Conservation (phyloP, 2,797 vertebrate genomes). For the Sebastolobus alascanus region DNA sequence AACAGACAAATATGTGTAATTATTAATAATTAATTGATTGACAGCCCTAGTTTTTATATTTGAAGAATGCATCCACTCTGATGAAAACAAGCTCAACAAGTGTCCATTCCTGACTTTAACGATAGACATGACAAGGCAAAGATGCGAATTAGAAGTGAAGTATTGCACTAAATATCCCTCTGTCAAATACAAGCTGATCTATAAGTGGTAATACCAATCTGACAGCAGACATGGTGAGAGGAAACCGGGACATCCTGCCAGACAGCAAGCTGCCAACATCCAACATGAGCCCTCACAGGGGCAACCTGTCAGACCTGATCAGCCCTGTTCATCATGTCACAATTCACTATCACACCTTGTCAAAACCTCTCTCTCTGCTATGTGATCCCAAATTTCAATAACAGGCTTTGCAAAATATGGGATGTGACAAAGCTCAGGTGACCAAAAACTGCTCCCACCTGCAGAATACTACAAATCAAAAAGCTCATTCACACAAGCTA, state of each 20-base stretch:
- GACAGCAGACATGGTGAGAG: constrained; percentile 43
- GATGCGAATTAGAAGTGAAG: neutral
- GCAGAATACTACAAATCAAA: constrained; percentile 5
- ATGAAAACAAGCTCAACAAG: constrained; percentile 34
- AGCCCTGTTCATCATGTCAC: constrained; percentile 47
- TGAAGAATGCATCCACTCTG: neutral
- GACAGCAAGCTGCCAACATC: constrained; percentile 52
- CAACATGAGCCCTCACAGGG: neutral
- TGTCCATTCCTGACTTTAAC: constrained; percentile 2
- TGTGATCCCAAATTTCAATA: neutral
- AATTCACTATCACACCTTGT: constrained; percentile 43
- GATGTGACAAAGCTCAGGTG: neutral
- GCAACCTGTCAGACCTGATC: constrained; percentile 71
- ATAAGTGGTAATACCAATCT: constrained; percentile 21
- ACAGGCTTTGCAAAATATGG: neutral
- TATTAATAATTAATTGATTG: too few species aligned
- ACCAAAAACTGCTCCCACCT: constrained; percentile 6
- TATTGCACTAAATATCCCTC: constrained; percentile 1
- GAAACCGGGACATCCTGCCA: constrained; percentile 44
- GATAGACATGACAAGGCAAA: neutral
- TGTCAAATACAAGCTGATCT: constrained; percentile 19
- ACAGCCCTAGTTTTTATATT: neutral
- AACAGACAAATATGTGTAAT: too few species aligned
- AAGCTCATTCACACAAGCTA: neutral
- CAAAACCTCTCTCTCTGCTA: constrained; percentile 17